A percentile compares a stretch with the other conserved stretches of the same genome.
phyloP scores from a whole-genome alignment of 2,113 vertebrate species.

The Zootoca vivipara region DNA sequence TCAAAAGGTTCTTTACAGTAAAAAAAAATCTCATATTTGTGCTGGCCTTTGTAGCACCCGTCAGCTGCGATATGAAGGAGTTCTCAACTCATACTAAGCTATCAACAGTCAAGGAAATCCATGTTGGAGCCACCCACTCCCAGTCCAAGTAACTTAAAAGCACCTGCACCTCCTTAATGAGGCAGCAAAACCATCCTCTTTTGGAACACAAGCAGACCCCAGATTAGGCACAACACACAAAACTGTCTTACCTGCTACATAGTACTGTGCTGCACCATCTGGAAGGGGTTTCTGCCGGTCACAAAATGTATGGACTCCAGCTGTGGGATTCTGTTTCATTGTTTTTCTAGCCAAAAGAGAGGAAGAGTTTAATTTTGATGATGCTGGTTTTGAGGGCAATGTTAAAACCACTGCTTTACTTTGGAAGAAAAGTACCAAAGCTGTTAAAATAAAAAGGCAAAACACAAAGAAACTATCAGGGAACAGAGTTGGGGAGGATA shows the following conservation, averaged over 20 bases:
- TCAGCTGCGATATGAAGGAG: neutral
- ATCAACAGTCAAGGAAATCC: neutral
- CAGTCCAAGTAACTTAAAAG: neutral
- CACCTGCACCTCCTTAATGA: neutral
- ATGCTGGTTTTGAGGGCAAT: neutral
- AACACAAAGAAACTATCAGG: neutral
- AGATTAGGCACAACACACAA: neutral
- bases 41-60: neutral
- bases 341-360: conserved; percentile 81
- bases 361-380: neutral
- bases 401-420: rapidly evolving
- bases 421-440: neutral
- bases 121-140: neutral
- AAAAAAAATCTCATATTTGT: neutral
- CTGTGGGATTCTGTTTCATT: conserved; percentile 85
- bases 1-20: neutral
- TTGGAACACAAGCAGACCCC: neutral
- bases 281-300: conserved; percentile 93
- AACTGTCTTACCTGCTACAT: conserved; percentile 88
- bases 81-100: neutral
- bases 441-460: neutral
- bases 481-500: neutral
- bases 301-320: conserved; percentile 93
- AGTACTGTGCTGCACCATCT: conserved; percentile 95
- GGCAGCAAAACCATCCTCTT: neutral